Evolutionary conservation across 2,888 invertebrate genomes (phyloP), one percentile per base, ranked within the genome.

Genomic region (Cinara cedri): DNA sequence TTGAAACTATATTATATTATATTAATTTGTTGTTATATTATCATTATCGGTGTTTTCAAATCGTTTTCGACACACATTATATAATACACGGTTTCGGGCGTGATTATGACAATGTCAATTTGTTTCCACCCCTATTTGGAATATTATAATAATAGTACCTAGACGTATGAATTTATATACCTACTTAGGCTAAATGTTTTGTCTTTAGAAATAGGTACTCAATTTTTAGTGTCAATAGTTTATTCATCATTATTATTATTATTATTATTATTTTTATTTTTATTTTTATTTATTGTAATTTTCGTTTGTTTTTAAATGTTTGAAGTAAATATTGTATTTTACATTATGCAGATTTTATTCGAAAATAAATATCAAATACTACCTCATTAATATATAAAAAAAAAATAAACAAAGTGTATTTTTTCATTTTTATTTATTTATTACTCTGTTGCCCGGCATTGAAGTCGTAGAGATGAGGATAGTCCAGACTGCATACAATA

Each of bases 311-410:
- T 75, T 75, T 54, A 42, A 54, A 65, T 54, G 63, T 65, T 65
- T 75, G 74, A 75, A 65, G 60, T 72, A 49, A 49, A 46, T 34
- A 60, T 54, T 74, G 19, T 62, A 74, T 63, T 63, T 63, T 63
- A 44, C 51, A 75, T 75, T 75, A 42, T 75, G 74, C 74, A 44
- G 54, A 65, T 54, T 75, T 75, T 75, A 65, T 75, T 75, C 74
- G n/a, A 54, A 65, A 75, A 65, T 75, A 75, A 75, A 75, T 75
- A 75, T 65, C 74, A 63, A 74, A 44, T 75, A 74, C 74, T 75
- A 75, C 74, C 74, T 75, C 74, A 75, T 54, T 65, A 75, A 54
- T 65, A 63, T 24, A 65, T n/a, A 74, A 6, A 54, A 21, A 21
- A 26, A 34, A 34, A 11, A 0, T 24, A n/a, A 57, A 13, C n/a